Evolutionary conservation across 2,113 vertebrate genomes (phyloP).

Genomic region (Gymnobelideus leadbeateri): DNA sequence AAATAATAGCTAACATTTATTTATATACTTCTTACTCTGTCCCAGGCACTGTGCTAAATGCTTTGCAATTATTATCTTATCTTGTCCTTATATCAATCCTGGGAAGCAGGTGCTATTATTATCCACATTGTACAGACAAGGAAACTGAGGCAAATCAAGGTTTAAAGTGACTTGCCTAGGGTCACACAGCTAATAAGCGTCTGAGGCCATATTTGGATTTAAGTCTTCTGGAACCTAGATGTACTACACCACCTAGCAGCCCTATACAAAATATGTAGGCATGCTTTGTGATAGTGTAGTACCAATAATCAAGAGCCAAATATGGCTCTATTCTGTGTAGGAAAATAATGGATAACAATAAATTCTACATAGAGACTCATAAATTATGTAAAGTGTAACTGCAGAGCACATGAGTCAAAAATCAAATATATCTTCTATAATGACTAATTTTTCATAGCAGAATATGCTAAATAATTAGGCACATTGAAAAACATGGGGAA

Average conservation of each 20-base stretch:
- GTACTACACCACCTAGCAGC: neutral
- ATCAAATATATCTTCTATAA: slow-evolving; percentile 49
- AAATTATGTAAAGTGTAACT: slow-evolving; percentile 32
- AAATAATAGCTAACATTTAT: neutral
- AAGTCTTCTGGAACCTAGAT: neutral
- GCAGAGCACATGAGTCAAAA: slow-evolving; percentile 26
- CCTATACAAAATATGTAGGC: neutral
- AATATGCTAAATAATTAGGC: slow-evolving; percentile 64
- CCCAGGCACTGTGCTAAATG: neutral
- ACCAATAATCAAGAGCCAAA: neutral
- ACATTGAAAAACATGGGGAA: slow-evolving; percentile 61
- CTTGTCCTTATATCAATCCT: neutral
- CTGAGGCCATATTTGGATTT: neutral
- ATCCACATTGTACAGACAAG: neutral
- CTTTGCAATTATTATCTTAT: neutral
- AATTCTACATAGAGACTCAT: slow-evolving; percentile 5
- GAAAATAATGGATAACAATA: slow-evolving; percentile 44
- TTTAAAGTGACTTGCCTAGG: neutral
- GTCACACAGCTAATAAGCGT: neutral
- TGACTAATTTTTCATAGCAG: slow-evolving; percentile 63
- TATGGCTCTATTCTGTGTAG: neutral
- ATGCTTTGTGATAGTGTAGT: neutral
- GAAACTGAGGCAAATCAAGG: neutral
- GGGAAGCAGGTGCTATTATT: neutral
- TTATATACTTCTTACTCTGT: neutral